Evolutionary conservation across 2,797 vertebrate genomes (phyloP).

Genomic region (Sardinella longiceps): DNA sequence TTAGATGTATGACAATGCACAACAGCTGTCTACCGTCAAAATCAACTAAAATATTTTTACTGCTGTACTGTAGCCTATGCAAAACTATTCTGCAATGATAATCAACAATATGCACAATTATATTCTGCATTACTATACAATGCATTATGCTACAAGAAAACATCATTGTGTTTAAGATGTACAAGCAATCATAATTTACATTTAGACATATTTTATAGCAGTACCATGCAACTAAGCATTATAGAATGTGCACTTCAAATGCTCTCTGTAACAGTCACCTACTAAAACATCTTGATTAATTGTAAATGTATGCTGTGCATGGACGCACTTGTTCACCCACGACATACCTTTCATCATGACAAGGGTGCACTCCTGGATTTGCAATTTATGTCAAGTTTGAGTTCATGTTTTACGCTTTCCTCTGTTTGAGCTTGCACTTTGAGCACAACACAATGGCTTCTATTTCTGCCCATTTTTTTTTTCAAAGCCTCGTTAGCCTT

Average conservation of each 20-base stretch:
- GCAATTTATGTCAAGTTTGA: constrained; percentile 22
- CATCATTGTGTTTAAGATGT: neutral
- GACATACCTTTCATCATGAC: constrained; percentile 7
- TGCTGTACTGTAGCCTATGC: too few species aligned
- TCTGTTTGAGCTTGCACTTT: neutral
- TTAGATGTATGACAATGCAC: neutral
- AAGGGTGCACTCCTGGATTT: neutral
- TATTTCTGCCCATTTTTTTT: neutral
- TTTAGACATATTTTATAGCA: neutral
- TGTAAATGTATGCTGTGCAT: neutral
- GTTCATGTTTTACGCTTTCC: neutral
- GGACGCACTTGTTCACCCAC: constrained; percentile 14
- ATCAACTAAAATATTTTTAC: too few species aligned
- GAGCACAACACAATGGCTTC: constrained; percentile 25
- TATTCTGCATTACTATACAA: neutral
- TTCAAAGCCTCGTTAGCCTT: constrained; percentile 8
- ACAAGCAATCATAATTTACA: neutral
- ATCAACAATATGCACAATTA: neutral
- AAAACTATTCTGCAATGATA: neutral
- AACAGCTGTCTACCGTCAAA: neutral
- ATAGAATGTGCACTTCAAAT: neutral
- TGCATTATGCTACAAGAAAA: neutral
- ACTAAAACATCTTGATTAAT: neutral
- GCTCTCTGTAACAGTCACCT: neutral
- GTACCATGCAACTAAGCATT: neutral